Conservation (phyloP, 2,888 invertebrate genomes). For the Synanthedon formicaeformis region DNA sequence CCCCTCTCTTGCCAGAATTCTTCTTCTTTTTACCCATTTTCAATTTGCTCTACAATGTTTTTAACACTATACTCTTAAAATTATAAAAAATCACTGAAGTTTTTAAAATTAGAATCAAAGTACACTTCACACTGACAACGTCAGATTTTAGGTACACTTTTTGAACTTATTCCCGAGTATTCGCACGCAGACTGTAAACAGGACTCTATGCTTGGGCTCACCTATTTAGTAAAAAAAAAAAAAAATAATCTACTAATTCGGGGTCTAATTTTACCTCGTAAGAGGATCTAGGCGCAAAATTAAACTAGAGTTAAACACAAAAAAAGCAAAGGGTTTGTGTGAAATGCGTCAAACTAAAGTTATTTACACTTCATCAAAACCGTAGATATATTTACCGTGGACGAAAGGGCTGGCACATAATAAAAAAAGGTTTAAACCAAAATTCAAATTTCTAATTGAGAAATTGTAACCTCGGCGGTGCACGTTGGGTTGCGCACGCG, state of each 20-base stretch:
- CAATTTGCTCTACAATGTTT: constrained; percentile 15
- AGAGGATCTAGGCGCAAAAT: background rate
- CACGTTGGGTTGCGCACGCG: constrained; percentile 45
- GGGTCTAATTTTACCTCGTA: background rate
- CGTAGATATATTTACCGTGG: constrained; percentile 34
- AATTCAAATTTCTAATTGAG: constrained; percentile 3
- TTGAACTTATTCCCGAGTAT: constrained; percentile 21
- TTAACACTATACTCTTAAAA: constrained; percentile 17
- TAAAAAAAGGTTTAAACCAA: constrained; percentile 4
- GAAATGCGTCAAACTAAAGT: constrained; percentile 5
- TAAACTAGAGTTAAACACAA: constrained; percentile 1
- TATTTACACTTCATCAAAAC: constrained; percentile 8
- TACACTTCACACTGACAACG: background rate
- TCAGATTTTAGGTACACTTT: constrained; percentile 13
- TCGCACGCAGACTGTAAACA: constrained; percentile 26
- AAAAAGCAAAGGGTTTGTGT: background rate
- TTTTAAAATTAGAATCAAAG: constrained; percentile 3
- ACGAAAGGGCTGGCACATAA: constrained; percentile 7
- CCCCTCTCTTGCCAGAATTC: constrained; percentile 45
- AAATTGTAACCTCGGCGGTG: constrained; percentile 34
- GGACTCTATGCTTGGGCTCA: constrained; percentile 48
- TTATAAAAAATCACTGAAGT: background rate
- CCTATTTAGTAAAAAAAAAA: constrained; percentile 10
- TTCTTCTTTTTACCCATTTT: constrained; percentile 66
- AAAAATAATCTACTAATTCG: background rate